Conservation (phyloP, 1,140 invertebrate species). For the Acromyrmex heyeri region DNA sequence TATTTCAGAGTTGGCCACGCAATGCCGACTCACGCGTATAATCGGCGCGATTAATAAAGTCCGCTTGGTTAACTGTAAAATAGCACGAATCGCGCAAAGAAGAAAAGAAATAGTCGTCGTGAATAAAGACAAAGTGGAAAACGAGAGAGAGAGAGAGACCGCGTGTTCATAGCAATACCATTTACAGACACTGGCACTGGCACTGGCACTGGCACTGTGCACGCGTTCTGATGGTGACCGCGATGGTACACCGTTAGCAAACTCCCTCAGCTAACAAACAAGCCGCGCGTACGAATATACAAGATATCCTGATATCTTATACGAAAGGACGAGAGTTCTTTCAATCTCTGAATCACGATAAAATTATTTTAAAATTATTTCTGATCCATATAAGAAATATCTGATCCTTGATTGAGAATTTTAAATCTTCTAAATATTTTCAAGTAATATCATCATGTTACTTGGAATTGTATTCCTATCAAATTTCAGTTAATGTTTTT, state of each 20-base stretch:
- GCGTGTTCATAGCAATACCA: slow-evolving; percentile 27
- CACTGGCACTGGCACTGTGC: slow-evolving; percentile 17
- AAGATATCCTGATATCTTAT: background rate
- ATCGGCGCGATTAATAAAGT: slow-evolving; percentile 65
- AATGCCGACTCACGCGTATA: slow-evolving; percentile 57
- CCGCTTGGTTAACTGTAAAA: slow-evolving; percentile 49
- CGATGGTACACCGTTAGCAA: slow-evolving; percentile 43
- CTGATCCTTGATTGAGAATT: background rate
- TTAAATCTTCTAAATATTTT: background rate
- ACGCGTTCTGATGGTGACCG: slow-evolving; percentile 35
- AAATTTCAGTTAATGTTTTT: background rate
- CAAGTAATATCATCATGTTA: background rate
- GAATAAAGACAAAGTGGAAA: slow-evolving; percentile 20
- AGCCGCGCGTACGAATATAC: slow-evolving; percentile 43
- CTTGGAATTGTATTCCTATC: background rate
- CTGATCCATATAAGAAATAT: background rate
- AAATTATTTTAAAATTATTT: background rate
- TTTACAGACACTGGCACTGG: slow-evolving; percentile 54
- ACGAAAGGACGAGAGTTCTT: background rate
- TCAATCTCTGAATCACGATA: background rate
- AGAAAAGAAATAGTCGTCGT: background rate
- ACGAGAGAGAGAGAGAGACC: slow-evolving; percentile 4
- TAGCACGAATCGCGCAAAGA: background rate
- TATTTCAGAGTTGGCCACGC: slow-evolving; percentile 36
- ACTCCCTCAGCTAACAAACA: slow-evolving; percentile 66